Base-by-base conservation (phyloP, 37 sponge, comb jelly and placozoan genomes). In the Oscarella lobularis region DNA sequence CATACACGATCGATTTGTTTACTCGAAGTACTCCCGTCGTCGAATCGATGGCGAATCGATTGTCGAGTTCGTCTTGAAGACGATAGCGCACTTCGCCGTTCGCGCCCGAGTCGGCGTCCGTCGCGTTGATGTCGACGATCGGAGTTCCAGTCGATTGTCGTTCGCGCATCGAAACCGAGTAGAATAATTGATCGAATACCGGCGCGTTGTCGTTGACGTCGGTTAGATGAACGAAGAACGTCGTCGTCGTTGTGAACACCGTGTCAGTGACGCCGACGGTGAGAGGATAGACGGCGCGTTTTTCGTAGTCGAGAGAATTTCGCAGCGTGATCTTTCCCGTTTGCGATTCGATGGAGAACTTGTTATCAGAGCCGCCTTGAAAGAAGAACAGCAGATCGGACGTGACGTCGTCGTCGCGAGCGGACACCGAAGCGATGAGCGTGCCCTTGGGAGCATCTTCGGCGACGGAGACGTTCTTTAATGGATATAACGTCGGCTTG, bases 131-230 rank as follows among this genome's bases (percentile, higher is more conserved):
- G n/a, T 75, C 54, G 65, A 31, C 66, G 2, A 75, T 31, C 30
- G 35, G 40, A 20, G 60, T 48, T 48, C 60, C 60, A 27, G 60
- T 9, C 20, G 9, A 9, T 27, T 20, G 9, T 48, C 60, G 9
- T 20, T 48, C 60, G 20, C 9, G 20, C 14, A 48, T 20, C 4
- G 31, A 54, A 36, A 40, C 4, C 2, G 29, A 2, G 30, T 75
- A 75, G 38, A n/a, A 2, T 20, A 48, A 48, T 48, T 9, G 20
- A 3, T 54, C 36, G 48, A 75, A 75, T 3, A 27, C 32, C 6
- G 76, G 76, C 9, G 29, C 48, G n/a, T 75, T 48, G 39, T 75
- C 76, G 32, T 75, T 75, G 30, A 38, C n/a, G 30, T 75, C 76
- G 2, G 2, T 27, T n/a, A 75, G 65, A 27, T 38, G 2, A 35